Base-by-base conservation (phyloP, 1,140 invertebrate genomes). In the Sminthurinus signatus region DNA sequence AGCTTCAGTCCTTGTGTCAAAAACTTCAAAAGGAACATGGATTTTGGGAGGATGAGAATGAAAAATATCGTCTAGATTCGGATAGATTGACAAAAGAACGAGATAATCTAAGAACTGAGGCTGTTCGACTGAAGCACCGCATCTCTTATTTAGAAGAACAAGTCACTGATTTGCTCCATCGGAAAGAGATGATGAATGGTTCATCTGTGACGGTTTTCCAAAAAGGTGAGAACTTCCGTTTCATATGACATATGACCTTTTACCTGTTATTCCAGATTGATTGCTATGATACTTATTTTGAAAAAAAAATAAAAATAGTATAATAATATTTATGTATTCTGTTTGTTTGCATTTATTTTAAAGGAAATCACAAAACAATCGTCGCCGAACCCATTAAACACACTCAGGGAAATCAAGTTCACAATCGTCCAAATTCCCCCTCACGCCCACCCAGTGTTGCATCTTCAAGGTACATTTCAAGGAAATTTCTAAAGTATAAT, bases 91-190 rank as follows among this genome's bases (percentile, higher is more conserved):
- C 48, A 19, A 73, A 73, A 44, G 74, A 76, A n/a, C 36, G 65
- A 25, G 84, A 86, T 63, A 73, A 72, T 32, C 76, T 86, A 1
- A 81, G 86, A 72, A 82, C 85, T 27, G 90, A 93, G 76, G 91
- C 91, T 75, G 83, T 90, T 19, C 80, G 89, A 48, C 79, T 93
- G 46, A 89, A 88, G 8, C 91, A 93, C 75, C 81, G 91, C 56
- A 92, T 93, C 50, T 88, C 87, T 1, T 93, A 93, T 75, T 80
- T 93, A 43, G 90, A 93, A 74, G 89, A 93, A 70, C 89, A 92
- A 75, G 89, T 71, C 1, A 68, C 70, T 12, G 70, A 71, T 27
- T 50, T 71, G 21, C 61, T 71, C 2, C 66, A 71, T 55, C 39
- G 64, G 15, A 71, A 71, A 23, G 70, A 71, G 28, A 54, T 63